Base-by-base conservation (phyloP, 2,888 invertebrate genomes). In the Eilema sororculum region DNA sequence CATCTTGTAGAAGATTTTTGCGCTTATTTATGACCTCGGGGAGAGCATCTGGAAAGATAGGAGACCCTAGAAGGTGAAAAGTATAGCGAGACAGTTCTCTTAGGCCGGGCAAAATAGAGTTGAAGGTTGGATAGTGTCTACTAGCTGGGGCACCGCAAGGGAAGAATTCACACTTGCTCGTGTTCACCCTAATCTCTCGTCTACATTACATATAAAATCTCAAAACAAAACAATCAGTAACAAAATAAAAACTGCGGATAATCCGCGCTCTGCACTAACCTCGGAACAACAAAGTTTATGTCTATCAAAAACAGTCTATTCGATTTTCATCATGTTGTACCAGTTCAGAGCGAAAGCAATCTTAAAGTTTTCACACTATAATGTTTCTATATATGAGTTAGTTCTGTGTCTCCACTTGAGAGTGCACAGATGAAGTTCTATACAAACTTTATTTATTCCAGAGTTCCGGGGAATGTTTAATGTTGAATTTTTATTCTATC, bases 401-500 rank as follows among this genome's bases (percentile, higher is more conserved):
- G 76, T 75, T 68, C 76, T 78, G 74, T 78, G 80, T 80, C 78
- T 75, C 72, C 79, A 84, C 86, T 84, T 75, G 79, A 79, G 74
- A 81, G 78, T 75, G 77, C 76, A 71, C 72, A 81, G 83, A 78
- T 80, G 75, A 79, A 89, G 86, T 87, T 86, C 73, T 74, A 72
- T 65, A 80, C 78, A 86, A 90, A 89, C 86, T 90, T 91, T 91
- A 90, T 91, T 91, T 91, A 90, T 90, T 88, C 84, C 76, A 79
- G 82, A 89, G 86, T 90, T 89, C 78, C 78, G 71, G 88, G 89
- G 90, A 90, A 91, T 91, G 88, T 91, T 92, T 91, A 91, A 91
- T 90, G 91, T 90, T 87, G 84, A 86, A 89, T 90, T 90, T 91
- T 91, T 92, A 89, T 90, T 89, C 81, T 76, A 75, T 84, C 82